Evolutionary conservation across 2,113 vertebrate genomes (phyloP).

Genomic region (Sinocyclocheilus anophthalmus): DNA sequence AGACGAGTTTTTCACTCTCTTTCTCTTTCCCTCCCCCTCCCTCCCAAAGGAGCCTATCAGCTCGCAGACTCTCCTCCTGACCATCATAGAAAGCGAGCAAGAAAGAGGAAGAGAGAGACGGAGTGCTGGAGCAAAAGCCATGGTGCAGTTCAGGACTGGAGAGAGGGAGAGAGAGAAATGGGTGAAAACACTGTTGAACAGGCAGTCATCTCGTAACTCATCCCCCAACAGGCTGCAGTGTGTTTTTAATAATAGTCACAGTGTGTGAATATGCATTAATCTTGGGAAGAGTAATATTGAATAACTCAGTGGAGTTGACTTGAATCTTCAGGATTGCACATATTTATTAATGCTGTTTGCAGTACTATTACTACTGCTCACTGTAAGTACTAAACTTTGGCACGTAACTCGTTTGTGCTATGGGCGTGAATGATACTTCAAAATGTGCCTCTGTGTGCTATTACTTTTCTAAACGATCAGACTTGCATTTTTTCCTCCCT

Average conservation of each 20-base stretch:
- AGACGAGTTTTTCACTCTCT: constrained; percentile 46
- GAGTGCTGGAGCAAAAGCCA: background rate
- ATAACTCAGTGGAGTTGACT: background rate
- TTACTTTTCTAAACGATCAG: background rate
- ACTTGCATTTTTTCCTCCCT: background rate
- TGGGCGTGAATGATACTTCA: background rate
- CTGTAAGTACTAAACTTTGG: background rate
- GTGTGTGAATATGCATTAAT: constrained; percentile 20
- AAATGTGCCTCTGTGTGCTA: background rate
- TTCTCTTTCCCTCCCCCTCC: background rate
- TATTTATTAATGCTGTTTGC: constrained; percentile 14
- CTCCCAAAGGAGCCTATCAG: constrained; percentile 70
- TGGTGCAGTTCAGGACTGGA: background rate
- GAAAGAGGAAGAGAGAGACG: no score
- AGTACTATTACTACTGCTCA: constrained; percentile 8
- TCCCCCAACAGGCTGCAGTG: background rate
- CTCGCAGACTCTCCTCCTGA: constrained; percentile 42
- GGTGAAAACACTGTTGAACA: constrained; percentile 6
- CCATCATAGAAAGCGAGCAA: background rate
- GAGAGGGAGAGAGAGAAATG: background rate
- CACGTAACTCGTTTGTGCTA: background rate
- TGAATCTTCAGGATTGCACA: constrained; percentile 14
- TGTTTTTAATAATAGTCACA: constrained; percentile 8
- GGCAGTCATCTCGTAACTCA: constrained; percentile 16
- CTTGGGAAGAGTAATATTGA: background rate